Base-by-base conservation (phyloP, 2,113 vertebrate species). In the Rhineura floridana region DNA sequence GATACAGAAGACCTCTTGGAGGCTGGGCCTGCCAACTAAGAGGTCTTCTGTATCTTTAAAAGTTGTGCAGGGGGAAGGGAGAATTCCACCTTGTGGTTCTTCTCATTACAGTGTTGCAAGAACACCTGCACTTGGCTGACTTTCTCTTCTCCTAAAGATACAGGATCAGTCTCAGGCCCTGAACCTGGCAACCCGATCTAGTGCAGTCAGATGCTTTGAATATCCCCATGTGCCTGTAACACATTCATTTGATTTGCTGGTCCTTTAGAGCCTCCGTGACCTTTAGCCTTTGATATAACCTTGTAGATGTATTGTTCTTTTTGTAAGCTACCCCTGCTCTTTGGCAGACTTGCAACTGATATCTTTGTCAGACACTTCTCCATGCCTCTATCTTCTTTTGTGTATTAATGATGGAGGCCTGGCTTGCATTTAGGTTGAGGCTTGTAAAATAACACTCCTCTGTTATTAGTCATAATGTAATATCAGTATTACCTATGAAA, bases 391-490 rank as follows among this genome's bases (percentile, higher is more conserved):
- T 42, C 33, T 62, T 6, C 39, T 12, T 81, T 70, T 62, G 12
- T 90, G 90, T 91, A 7, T 0, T 0, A 55, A n/a, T 11, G 19
- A 1, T 21, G 84, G 33, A 76, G 70, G 17, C 63, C 81, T 63
- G 59, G 25, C 81, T 87, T 78, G 67, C 63, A 23, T 84, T 10
- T 0, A 50, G 28, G 36, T 25, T 33, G 4, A 86, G 69, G 44
- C 7, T 84, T 52, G 19, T 36, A 36, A 83, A 3, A 7, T 62
- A 42, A n/a, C 21, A 2, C 44, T 75, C 4, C 50, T 77, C 2
- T 52, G 33, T 28, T 46, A 8, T 42, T 69, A 77, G 50, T 92
- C 72, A 86, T 81, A 90, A 69, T 86, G 5, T 50, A 36, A 50
- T 59, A 36, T 12, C n/a, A 9, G 0, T 3, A 36, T n/a, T 86